Evolutionary conservation across 2,113 vertebrate genomes (phyloP).

Genomic region (Abramis brama): DNA sequence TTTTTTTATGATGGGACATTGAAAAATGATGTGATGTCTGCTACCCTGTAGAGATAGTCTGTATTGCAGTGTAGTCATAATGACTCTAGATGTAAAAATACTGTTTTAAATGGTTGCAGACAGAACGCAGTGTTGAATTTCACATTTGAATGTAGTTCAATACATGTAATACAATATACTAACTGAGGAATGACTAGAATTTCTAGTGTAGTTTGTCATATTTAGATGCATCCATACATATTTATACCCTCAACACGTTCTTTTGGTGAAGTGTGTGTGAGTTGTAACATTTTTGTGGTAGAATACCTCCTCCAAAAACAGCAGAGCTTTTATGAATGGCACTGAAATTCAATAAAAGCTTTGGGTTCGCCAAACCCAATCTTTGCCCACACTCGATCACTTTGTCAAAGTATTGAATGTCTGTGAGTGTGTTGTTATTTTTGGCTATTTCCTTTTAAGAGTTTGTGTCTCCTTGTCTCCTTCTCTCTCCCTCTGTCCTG

Average conservation of each 20-base stretch:
- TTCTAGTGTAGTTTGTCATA: constrained; percentile 6
- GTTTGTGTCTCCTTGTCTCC: constrained; percentile 50
- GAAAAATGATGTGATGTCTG: background rate
- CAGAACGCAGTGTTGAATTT: background rate
- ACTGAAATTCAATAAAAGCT: background rate
- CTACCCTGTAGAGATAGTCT: background rate
- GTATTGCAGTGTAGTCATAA: background rate
- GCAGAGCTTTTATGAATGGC: constrained; percentile 18
- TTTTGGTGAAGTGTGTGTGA: constrained; percentile 17
- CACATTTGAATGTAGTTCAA: background rate
- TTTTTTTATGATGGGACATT: background rate
- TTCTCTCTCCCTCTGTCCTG: constrained; percentile 50
- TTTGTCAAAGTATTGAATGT: constrained; percentile 35
- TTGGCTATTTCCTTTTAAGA: background rate
- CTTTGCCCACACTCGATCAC: constrained; percentile 20
- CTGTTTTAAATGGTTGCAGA: background rate
- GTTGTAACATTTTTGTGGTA: background rate
- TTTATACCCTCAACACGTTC: background rate
- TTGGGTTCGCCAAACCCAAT: background rate
- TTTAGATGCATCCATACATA: constrained; percentile 7
- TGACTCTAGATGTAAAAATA: background rate
- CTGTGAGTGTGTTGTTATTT: constrained; percentile 28
- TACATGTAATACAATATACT: no score
- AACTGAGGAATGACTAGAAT: background rate
- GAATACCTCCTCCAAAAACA: background rate